A percentile compares a stretch with the other conserved stretches of the same genome.
phyloP scores from a whole-genome alignment of 2,888 invertebrate species.

The Erpobdella octoculata region DNA sequence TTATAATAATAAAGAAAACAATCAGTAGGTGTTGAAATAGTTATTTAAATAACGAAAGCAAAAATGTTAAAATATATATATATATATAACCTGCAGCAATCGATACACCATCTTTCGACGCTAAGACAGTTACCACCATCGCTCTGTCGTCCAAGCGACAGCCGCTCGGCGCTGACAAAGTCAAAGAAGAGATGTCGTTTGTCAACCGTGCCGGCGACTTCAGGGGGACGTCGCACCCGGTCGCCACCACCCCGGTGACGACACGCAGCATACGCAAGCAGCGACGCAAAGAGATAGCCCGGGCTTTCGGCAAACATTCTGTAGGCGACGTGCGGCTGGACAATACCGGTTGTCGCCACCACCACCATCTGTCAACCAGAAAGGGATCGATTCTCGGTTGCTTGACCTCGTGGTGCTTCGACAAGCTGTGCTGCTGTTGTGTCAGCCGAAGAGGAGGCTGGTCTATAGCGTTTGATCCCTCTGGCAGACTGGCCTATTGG shows the following conservation, averaged over 20 bases:
- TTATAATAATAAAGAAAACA: no score
- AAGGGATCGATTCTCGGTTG: not conserved
- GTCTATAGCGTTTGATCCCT: constrained; percentile 94
- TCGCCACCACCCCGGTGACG: constrained; percentile 4
- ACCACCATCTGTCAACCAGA: constrained; percentile 1
- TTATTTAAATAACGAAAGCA: not conserved
- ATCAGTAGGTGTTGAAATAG: no score
- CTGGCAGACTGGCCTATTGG: constrained; percentile 68
- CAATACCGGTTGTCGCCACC: not conserved
- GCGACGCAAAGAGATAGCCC: constrained; percentile 52
- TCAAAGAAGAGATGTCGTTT: not conserved
- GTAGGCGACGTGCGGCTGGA: not conserved
- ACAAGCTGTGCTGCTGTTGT: constrained; percentile 20
- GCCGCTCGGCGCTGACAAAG: not conserved
- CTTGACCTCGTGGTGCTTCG: not conserved
- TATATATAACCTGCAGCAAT: not conserved
- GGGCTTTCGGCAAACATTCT: constrained; percentile 49
- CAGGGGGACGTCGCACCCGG: constrained; percentile 2
- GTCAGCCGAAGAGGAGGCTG: constrained; percentile 2
- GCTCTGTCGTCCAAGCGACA: not conserved
- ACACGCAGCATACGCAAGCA: constrained; percentile 43
- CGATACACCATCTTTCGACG: not conserved
- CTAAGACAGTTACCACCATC: not conserved
- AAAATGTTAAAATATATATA: not conserved
- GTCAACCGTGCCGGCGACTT: constrained; percentile 2